Evolutionary conservation across 2,797 vertebrate genomes (phyloP), one percentile per base, ranked within the genome.

Genomic region (Prionace glauca): DNA sequence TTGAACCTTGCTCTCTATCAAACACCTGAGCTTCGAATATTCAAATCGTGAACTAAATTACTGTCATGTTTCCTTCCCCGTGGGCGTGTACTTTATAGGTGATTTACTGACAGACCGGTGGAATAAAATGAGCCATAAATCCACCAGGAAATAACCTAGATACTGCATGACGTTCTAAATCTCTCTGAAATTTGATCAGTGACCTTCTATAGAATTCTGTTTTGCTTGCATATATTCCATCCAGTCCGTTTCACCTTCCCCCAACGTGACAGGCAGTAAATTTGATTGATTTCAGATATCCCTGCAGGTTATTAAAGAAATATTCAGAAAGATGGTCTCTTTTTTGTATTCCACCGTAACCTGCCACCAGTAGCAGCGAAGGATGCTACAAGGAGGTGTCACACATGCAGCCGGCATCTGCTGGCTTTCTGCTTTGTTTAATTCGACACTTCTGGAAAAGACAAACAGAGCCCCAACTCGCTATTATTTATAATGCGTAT

Each of bases 211-310:
- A 77, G 93, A 95, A 77, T 95, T 95, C 45, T 50, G 93, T 95
- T 95, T 95, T 95, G 93, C 93, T 95, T 95, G 93, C 93, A 95
- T 95, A 95, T 95, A 95, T 95, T 77, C 93, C 71, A 95, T 74
- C 93, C 93, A 95, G 71, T 77, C 69, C 29, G 45, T 71, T 95
- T 95, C 93, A 95, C 71, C 71, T 95, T 77, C 72, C 56, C 69
- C 45, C 29, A 71, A 77, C 77, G 71, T 95, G 93, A 95, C 93
- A 95, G 93, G 93, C 71, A 77, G 93, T 77, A 95, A 95, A 77
- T 77, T 95, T 95, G 93, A 95, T 95, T 74, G 93, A 95, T 95
- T 95, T 95, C 93, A 77, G 71, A 95, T 95, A 95, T 95, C 41
- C 71, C 50, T 95, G 45, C 93, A 60, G 93, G 93, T 95, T 95